phyloP scores from a whole-genome alignment of 2,797 vertebrate genomes.

The Masticophis lateralis region DNA sequence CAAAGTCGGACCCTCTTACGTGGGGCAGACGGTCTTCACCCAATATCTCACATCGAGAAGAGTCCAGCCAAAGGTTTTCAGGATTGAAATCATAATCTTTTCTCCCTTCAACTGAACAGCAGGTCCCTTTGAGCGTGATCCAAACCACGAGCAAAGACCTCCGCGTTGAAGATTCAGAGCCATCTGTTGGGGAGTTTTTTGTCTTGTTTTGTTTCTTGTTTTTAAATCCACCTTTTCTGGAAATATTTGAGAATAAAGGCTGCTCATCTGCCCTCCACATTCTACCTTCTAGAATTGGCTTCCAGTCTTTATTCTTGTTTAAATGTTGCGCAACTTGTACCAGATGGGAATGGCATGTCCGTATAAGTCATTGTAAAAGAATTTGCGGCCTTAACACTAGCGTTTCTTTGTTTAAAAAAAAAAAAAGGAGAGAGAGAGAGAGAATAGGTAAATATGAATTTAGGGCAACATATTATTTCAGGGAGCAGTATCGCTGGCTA shows the following conservation, averaged over 20 bases:
- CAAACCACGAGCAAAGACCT: background rate
- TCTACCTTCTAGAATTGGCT: background rate
- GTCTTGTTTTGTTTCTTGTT: background rate
- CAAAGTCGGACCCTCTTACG: background rate
- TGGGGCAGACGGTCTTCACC: background rate
- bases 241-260: background rate
- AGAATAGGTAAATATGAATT: background rate
- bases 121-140: background rate
- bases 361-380: background rate
- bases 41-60: background rate
- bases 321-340: background rate
- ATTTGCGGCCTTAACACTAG: background rate
- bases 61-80: background rate
- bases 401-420: background rate
- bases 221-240: background rate
- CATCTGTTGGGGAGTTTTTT: background rate
- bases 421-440: background rate
- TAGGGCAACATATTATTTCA: background rate
- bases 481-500: background rate
- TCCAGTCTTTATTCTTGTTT: background rate
- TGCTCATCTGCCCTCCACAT: background rate
- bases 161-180: background rate
- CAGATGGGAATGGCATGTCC: background rate
- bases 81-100: background rate
- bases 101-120: background rate